Evolutionary conservation across 2,113 vertebrate species (phyloP).

Genomic region (Antechinus flavipes): DNA sequence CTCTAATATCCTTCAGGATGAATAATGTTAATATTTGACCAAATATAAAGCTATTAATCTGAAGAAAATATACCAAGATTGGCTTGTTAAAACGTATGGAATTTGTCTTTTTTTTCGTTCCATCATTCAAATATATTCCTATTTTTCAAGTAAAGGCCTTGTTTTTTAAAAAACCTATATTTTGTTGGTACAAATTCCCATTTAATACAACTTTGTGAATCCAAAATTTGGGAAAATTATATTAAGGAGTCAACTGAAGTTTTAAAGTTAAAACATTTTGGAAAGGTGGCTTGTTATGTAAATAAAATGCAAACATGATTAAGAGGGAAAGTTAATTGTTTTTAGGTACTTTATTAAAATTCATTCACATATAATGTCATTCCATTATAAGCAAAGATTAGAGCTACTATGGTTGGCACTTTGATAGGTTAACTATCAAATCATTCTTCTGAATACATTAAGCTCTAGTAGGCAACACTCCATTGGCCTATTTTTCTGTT

Average conservation of each 20-base stretch:
- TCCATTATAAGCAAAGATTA: constrained; percentile 3
- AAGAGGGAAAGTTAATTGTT: constrained; percentile 18
- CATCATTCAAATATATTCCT: neutral
- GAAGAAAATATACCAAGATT: neutral
- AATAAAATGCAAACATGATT: constrained; percentile 17
- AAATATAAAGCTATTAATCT: neutral
- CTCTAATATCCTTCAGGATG: neutral
- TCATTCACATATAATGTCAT: neutral
- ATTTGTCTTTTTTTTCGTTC: neutral
- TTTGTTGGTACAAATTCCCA: neutral
- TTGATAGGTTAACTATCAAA: constrained; percentile 22
- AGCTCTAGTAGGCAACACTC: constrained; percentile 7
- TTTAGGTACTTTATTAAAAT: constrained; percentile 24
- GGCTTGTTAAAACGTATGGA: neutral
- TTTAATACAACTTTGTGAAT: constrained; percentile 35
- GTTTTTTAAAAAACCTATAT: neutral
- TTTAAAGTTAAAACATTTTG: neutral
- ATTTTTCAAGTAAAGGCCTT: constrained; percentile 26
- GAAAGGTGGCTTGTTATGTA: neutral
- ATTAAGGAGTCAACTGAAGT: constrained; percentile 26
- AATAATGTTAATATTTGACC: constrained; percentile 24
- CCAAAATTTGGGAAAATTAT: constrained; percentile 10
- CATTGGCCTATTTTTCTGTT: neutral
- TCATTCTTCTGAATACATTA: constrained; percentile 39
- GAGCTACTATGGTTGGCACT: neutral